Base-by-base conservation (phyloP, 2,113 vertebrate genomes). In the Pseudorectes ferrugineus region DNA sequence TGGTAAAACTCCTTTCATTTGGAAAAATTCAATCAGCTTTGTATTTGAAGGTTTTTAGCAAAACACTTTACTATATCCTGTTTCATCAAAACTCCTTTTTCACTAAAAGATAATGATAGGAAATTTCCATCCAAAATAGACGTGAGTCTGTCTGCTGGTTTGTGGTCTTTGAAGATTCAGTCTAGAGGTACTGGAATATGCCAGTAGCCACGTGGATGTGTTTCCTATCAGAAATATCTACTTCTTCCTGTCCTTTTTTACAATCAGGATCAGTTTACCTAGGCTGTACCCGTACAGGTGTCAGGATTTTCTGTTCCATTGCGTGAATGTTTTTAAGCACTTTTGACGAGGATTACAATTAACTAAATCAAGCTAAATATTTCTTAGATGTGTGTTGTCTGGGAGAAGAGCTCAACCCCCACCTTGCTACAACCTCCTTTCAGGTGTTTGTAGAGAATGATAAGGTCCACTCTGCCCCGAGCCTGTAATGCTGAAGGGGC, bases 301-400 rank as follows among this genome's bases (percentile, higher is more conserved):
- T 55, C 11, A 55, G 58, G 10, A 38, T 38, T 42, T 87, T 71
- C 71, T 79, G 7, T 83, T 63, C 19, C 11, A 4, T 20, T 40
- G 2, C 1, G 0, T 55, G 42, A 65, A 49, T 42, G 3, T 33
- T 75, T 83, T 42, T 46, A 45, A 40, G 11, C 0, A 0, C 54
- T 70, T 79, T 40, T 54, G 24, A 29, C 48, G 49, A 42, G 29
- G 36, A 31, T 72, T 43, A 35, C 1, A 1, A 17, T 29, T 71
- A 31, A 6, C 9, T 57, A 46, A 67, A 67, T 62, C 14, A 3
- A 65, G 6, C 7, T 52, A 58, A 74, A 24, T 61, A 16, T 72
- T 66, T 65, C 28, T 46, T 77, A 42, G 20, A 12, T 11, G 10
- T 14, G 7, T 51, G 25, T 12, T 49, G 18, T 13, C 66, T 49